A percentile compares a stretch with the other conserved stretches of the same genome.
These are phyloP conservation scores for Doris montereyensis DNA, from an alignment of 2,888 invertebrate species.

Conservation along the genomic window DNA sequence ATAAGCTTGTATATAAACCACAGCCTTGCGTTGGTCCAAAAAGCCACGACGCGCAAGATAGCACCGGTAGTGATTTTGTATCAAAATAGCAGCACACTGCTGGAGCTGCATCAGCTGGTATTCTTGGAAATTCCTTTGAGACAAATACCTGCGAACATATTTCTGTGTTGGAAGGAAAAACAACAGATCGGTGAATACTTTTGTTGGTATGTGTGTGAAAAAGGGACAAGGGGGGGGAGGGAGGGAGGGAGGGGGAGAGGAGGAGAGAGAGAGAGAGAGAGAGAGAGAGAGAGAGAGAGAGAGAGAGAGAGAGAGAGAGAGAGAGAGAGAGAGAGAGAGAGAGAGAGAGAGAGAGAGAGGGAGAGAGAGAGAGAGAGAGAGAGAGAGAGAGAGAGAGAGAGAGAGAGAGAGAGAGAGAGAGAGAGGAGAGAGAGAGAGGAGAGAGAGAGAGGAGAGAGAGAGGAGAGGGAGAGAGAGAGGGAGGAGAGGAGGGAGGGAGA, in stretches of 20 bases:
- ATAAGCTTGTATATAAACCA: slow-evolving; percentile 77
- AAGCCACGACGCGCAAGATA: slow-evolving; percentile 81
- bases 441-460: neutral
- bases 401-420: slow-evolving; percentile 26
- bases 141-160: slow-evolving; percentile 46
- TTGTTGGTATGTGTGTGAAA: neutral
- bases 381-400: slow-evolving; percentile 18
- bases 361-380: slow-evolving; percentile 11
- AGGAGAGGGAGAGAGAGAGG: slow-evolving; percentile 13
- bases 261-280: slow-evolving; percentile 22
- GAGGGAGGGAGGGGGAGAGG: slow-evolving; percentile 3
- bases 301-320: slow-evolving; percentile 2
- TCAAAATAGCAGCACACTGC: slow-evolving; percentile 75
- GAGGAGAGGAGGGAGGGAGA: slow-evolving; percentile 13
- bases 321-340: neutral
- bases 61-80: slow-evolving; percentile 87
- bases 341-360: slow-evolving; percentile 22
- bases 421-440: neutral
- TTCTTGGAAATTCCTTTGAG: slow-evolving; percentile 52
- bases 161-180: slow-evolving; percentile 37
- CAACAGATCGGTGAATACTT: neutral
- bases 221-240: neutral
- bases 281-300: slow-evolving; percentile 13
- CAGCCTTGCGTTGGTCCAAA: slow-evolving; percentile 77
- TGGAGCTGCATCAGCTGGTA: slow-evolving; percentile 68